A percentile compares a stretch with the other conserved stretches of the same genome.
Conservation (phyloP, 2,888 invertebrate genomes). For the Colostygia pectinataria region DNA sequence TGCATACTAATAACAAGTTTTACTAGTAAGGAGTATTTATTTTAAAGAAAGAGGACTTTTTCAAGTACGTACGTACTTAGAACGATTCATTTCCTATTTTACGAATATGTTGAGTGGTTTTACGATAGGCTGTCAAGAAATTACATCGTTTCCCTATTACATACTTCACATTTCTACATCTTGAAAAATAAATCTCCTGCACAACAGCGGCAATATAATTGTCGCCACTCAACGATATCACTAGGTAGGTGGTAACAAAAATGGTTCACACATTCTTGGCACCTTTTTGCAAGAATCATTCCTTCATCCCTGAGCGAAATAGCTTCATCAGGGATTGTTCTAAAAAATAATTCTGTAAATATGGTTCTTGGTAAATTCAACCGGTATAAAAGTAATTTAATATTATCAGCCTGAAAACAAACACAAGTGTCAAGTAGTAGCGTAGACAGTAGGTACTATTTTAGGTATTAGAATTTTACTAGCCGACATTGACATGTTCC, state of each 20-base stretch:
- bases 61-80: slow-evolving; percentile 6
- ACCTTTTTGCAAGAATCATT: slow-evolving; percentile 30
- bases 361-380: slow-evolving; percentile 29
- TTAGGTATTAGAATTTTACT: slow-evolving; percentile 14
- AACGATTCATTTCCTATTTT: slow-evolving; percentile 11
- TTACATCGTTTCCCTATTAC: slow-evolving; percentile 12
- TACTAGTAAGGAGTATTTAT: slow-evolving; percentile 8
- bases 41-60: background rate
- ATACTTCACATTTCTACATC: slow-evolving; percentile 13
- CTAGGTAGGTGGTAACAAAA: slow-evolving; percentile 17
- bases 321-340: slow-evolving; percentile 9
- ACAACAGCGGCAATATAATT: slow-evolving; percentile 13
- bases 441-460: slow-evolving; percentile 13
- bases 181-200: slow-evolving; percentile 14
- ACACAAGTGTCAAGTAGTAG: slow-evolving; percentile 7
- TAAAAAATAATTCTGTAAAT: slow-evolving; percentile 10
- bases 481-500: slow-evolving; percentile 10
- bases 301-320: slow-evolving; percentile 10
- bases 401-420: slow-evolving; percentile 2
- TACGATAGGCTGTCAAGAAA: slow-evolving; percentile 9
- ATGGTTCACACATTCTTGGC: slow-evolving; percentile 12
- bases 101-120: slow-evolving; percentile 12
- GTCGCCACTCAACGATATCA: slow-evolving; percentile 13
- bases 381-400: slow-evolving; percentile 33
- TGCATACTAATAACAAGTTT: slow-evolving; percentile 7